Evolutionary conservation across 1,140 invertebrate genomes (phyloP), one percentile per base, ranked within the genome.

Genomic region (Diachasmimorpha longicaudata): DNA sequence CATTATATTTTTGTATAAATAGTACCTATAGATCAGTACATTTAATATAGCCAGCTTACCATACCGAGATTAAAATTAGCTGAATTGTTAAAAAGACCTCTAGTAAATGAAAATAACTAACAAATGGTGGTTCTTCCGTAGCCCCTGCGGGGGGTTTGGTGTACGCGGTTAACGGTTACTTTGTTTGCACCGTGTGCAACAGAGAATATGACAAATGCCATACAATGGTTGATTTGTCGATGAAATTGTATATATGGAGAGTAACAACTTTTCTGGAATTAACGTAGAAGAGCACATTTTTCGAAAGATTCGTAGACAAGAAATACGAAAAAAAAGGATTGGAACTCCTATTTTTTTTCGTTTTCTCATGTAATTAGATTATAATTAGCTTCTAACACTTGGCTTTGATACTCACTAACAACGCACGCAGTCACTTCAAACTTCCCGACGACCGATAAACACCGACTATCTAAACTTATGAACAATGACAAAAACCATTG

Each of bases 111-210:
- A 66, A 37, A 31, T 66, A 68, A 68, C 36, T 37, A 37, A 39
- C 25, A 68, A 68, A 68, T 39, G 36, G 83, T 85, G 82, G 85
- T 83, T 86, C 67, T 78, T 77, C 67, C 79, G 81, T 83, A 73
- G 81, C 82, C 85, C 82, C 81, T 82, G 81, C 81, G 83, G 83
- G 85, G 85, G 86, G 87, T 89, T 89, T 89, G 88, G 88, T 89
- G 87, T 88, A 88, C 86, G 85, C 87, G 88, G 87, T 88, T 88
- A 82, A 84, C 83, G 87, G 88, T 79, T 88, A 88, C 88, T 87
- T 88, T 88, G 85, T 85, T 82, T 68, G 80, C 80, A 77, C 77
- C 76, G 72, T 76, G 66, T 67, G 70, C 70, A 78, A 70, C n/a
- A 39, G 31, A 46, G 39, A 70, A 70, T 44, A 48, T 25, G 70